Evolutionary conservation across 2,797 vertebrate genomes (phyloP).

Genomic region (Sarcophilus harrisii): DNA sequence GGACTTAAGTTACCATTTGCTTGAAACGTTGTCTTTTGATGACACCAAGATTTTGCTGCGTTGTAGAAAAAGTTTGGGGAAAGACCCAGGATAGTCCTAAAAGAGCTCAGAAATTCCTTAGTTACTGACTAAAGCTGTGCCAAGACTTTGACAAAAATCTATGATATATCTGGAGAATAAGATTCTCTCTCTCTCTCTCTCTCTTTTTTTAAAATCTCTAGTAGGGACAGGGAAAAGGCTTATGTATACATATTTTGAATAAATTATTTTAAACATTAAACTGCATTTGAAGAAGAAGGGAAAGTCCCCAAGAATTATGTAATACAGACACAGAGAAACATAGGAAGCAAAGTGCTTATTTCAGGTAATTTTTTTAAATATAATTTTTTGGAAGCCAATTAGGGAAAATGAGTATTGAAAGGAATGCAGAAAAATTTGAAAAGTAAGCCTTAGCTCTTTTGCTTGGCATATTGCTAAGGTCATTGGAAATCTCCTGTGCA

Average conservation of each 20-base stretch:
- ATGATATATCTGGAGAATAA: not conserved
- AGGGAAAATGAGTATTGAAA: not conserved
- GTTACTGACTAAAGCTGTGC: not conserved
- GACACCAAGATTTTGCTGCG: not conserved
- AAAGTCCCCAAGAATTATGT: not conserved
- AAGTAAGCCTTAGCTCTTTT: not conserved
- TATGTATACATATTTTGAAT: not conserved
- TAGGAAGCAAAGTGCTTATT: not conserved
- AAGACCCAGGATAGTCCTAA: not conserved
- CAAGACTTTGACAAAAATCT: not conserved
- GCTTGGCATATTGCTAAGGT: not conserved
- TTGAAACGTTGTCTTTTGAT: constrained; percentile 3
- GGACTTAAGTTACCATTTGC: not conserved
- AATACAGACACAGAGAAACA: not conserved
- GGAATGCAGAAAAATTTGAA: not conserved
- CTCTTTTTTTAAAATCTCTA: not conserved
- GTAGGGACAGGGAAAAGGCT: not conserved
- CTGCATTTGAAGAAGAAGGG: not conserved
- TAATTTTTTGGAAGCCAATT: not conserved
- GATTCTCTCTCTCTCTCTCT: not conserved
- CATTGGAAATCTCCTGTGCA: not conserved
- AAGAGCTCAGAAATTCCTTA: not conserved
- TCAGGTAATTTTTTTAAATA: not conserved
- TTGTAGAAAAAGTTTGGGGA: not conserved
- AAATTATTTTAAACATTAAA: not conserved